Percentiles rank a stretch among this genome's conserved stretches.
Conservation (phyloP, 2,113 vertebrate species). For the Forbesichthys papilliferus region DNA sequence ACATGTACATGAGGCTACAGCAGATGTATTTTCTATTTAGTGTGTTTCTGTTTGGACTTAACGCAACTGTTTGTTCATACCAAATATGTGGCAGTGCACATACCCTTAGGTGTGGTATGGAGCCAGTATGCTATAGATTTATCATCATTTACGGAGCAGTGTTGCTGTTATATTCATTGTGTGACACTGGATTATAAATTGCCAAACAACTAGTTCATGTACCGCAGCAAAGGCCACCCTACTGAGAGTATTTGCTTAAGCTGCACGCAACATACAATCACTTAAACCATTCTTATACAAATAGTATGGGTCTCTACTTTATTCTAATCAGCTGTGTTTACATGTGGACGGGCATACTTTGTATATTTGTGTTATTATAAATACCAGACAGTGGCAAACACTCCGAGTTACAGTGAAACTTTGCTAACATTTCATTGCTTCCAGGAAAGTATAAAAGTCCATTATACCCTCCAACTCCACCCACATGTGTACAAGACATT, state of each 20-base stretch:
- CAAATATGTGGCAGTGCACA: neutral
- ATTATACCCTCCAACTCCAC: neutral
- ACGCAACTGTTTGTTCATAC: neutral
- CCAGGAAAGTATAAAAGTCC: too few species aligned
- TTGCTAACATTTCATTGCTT: too few species aligned
- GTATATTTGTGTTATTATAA: neutral
- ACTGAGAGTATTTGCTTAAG: too few species aligned
- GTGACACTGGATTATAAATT: neutral
- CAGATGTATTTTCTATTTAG: too few species aligned
- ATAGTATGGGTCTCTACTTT: slow-evolving; percentile 1
- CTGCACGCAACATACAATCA: neutral
- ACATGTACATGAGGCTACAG: too few species aligned
- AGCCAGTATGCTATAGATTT: too few species aligned
- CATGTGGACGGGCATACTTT: slow-evolving; percentile 15
- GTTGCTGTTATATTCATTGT: neutral
- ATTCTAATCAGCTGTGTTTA: slow-evolving; percentile 26
- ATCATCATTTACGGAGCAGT: neutral
- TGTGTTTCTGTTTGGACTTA: neutral
- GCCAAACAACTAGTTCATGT: too few species aligned
- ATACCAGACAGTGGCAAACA: neutral
- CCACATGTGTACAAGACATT: slow-evolving; percentile 5
- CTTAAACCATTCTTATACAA: too few species aligned
- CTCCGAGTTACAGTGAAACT: too few species aligned
- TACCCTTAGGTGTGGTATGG: too few species aligned
- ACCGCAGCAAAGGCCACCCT: too few species aligned